Conservation (phyloP, 2,888 invertebrate species). For the Mylabris sibirica region DNA sequence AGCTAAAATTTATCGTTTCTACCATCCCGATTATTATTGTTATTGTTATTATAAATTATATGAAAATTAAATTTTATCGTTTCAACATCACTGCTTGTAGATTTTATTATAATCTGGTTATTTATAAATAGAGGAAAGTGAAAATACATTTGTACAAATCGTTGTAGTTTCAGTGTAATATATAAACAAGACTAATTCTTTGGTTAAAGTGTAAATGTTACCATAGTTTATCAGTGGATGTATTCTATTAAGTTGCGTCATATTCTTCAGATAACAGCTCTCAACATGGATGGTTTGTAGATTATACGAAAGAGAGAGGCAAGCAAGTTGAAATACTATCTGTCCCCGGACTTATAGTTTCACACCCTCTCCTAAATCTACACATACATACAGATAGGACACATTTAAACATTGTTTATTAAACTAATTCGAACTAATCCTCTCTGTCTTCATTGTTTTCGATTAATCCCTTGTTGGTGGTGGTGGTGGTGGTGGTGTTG, state of each 20-base stretch:
- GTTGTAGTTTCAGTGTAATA: too few species aligned
- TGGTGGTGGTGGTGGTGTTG: too few species aligned
- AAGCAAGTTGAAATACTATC: conserved; percentile 28
- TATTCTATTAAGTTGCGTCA: conserved; percentile 39
- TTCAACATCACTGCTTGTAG: background rate
- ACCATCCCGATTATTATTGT: conserved; percentile 16
- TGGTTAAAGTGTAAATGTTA: conserved; percentile 40
- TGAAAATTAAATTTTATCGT: conserved; percentile 17
- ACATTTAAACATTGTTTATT: conserved; percentile 11
- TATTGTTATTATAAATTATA: conserved; percentile 20
- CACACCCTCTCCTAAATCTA: background rate
- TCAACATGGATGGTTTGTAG: conserved; percentile 34
- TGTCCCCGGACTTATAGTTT: background rate
- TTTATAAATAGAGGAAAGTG: conserved; percentile 31
- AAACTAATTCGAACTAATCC: conserved; percentile 9
- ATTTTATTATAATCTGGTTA: background rate
- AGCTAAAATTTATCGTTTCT: conserved; percentile 44
- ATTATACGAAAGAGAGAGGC: conserved; percentile 33
- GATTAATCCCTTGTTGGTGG: background rate
- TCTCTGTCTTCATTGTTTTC: conserved; percentile 2
- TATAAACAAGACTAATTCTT: conserved; percentile 40
- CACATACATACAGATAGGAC: conserved; percentile 4
- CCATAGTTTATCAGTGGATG: conserved; percentile 39
- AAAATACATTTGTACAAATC: too few species aligned
- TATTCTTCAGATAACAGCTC: conserved; percentile 43